These are phyloP conservation scores for Oxyura jamaicensis DNA, from an alignment of 2,113 vertebrate species.

Conservation along the genomic window DNA sequence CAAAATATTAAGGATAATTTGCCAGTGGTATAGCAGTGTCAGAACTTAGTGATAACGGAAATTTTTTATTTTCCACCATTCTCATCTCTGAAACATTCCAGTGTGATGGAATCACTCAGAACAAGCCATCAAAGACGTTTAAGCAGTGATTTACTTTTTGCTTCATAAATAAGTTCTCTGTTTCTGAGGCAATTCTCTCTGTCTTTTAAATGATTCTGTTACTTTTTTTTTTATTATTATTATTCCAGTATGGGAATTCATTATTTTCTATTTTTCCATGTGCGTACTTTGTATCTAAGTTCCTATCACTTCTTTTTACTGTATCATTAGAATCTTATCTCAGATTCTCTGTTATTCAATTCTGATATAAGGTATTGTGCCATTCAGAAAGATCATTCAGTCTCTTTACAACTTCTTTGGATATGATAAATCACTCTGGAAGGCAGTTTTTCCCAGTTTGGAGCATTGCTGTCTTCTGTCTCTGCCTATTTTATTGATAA, in stretches of 20 bases:
- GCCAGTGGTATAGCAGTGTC: neutral
- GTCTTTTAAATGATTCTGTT: neutral
- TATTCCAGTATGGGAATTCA: neutral
- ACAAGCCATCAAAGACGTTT: neutral
- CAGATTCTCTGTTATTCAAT: conserved; percentile 50
- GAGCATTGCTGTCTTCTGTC: conserved; percentile 18
- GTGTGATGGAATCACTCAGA: neutral
- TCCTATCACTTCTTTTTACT: neutral
- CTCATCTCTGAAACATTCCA: neutral
- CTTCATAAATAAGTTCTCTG: neutral
- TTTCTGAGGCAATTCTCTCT: neutral
- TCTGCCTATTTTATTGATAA: conserved; percentile 66
- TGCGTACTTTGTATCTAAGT: neutral
- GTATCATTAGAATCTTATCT: conserved; percentile 39
- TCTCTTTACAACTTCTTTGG: conserved; percentile 43
- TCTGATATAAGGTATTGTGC: conserved; percentile 28
- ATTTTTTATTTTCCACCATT: neutral
- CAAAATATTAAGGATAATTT: neutral
- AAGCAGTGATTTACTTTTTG: neutral
- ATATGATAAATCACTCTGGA: conserved; percentile 60
- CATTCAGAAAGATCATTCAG: conserved; percentile 55
- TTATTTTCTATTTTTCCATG: neutral
- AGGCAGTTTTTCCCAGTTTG: conserved; percentile 57
- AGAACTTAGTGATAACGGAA: neutral
- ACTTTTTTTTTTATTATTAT: neutral